These are phyloP conservation scores for Scaptomyza parva DNA, from an alignment of 2,888 invertebrate genomes.

Conservation along the genomic window DNA sequence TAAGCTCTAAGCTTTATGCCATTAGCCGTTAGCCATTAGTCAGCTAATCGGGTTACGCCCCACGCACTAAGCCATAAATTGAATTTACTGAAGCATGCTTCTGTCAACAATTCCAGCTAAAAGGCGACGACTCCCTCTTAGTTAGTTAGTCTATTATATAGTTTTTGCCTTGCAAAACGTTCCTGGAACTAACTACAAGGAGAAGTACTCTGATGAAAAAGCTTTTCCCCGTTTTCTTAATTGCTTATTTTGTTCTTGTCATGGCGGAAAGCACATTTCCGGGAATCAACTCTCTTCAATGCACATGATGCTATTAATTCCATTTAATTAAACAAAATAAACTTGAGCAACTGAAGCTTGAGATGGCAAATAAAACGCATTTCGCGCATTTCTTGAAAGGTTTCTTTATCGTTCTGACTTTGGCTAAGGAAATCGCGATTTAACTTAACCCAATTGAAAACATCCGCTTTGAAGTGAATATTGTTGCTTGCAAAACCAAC, in stretches of 20 bases:
- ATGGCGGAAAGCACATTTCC: background rate
- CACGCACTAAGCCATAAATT: constrained; percentile 26
- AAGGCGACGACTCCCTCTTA: background rate
- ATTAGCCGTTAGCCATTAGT: constrained; percentile 25
- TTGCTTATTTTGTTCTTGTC: background rate
- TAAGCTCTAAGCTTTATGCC: constrained; percentile 23
- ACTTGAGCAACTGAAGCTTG: background rate
- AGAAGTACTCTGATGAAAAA: background rate
- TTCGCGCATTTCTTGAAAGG: background rate
- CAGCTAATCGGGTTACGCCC: constrained; percentile 40
- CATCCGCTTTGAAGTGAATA: no score
- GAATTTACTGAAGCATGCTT: constrained; percentile 18
- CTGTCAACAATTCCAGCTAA: constrained; percentile 2
- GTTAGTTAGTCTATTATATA: no score
- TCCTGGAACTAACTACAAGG: background rate
- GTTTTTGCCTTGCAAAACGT: background rate
- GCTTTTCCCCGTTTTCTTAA: background rate
- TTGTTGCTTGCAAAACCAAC: no score
- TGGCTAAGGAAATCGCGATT: no score
- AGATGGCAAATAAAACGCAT: background rate
- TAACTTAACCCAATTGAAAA: no score
- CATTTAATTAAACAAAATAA: background rate
- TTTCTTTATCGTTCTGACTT: background rate
- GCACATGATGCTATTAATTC: no score
- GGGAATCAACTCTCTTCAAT: background rate